Percentiles rank a stretch among this genome's conserved stretches.
Evolutionary conservation across 2,888 invertebrate species (phyloP).

Genomic region (Cephus pygmeus): DNA sequence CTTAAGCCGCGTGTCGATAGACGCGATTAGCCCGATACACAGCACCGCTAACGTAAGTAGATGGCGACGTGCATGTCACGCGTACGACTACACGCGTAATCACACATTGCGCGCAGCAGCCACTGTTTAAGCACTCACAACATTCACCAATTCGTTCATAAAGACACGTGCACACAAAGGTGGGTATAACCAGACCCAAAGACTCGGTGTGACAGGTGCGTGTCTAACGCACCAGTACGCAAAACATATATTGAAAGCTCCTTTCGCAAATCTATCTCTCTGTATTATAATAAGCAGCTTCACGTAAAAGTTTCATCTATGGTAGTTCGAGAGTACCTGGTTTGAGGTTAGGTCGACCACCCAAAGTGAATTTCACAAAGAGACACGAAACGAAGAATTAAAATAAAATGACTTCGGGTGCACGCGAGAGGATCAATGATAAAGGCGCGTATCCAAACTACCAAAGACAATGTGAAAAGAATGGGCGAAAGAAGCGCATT

Average conservation of each 20-base stretch:
- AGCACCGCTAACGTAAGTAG: background rate
- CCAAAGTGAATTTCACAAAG: background rate
- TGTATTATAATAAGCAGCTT: background rate
- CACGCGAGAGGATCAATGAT: slow-evolving; percentile 15
- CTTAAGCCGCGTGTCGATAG: background rate
- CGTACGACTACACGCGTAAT: background rate
- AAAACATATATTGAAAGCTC: background rate
- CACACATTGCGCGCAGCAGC: background rate
- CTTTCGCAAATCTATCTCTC: background rate
- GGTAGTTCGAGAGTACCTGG: background rate
- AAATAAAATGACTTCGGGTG: slow-evolving; percentile 10
- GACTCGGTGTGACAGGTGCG: background rate
- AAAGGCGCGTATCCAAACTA: slow-evolving; percentile 3
- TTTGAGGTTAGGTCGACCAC: background rate
- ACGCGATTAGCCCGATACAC: background rate
- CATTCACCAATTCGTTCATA: background rate
- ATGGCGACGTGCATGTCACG: background rate
- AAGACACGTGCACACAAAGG: background rate
- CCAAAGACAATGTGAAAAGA: slow-evolving; percentile 6
- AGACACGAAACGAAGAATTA: background rate
- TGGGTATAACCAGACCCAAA: background rate
- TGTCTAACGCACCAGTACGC: background rate
- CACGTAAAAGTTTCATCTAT: background rate
- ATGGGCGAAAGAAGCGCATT: slow-evolving; percentile 9
- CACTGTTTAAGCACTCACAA: background rate